Conservation (phyloP, 1,140 invertebrate genomes). For the Antheraea pernyi region DNA sequence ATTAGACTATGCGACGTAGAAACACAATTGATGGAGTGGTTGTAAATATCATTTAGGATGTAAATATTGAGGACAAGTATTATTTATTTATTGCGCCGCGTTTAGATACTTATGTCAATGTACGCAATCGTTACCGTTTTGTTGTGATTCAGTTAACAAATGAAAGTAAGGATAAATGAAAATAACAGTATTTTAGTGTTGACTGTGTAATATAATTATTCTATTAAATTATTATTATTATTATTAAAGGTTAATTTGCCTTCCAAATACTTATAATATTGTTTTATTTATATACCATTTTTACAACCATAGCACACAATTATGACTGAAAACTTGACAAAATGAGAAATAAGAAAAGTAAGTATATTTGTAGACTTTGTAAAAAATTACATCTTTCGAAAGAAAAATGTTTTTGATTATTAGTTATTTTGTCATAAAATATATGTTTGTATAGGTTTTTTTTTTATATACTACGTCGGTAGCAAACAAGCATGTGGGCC, state of each 20-base stretch:
- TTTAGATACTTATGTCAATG: slow-evolving; percentile 13
- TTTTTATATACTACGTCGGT: no score
- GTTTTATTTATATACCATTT: slow-evolving; percentile 41
- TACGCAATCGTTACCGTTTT: slow-evolving; percentile 40
- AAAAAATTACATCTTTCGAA: no score
- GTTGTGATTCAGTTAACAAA: slow-evolving; percentile 65
- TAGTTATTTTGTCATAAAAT: no score
- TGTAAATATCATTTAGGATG: slow-evolving; percentile 71
- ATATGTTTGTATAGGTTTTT: no score
- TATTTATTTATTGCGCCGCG: slow-evolving; percentile 39
- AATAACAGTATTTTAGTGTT: slow-evolving; percentile 73
- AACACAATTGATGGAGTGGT: slow-evolving; percentile 31
- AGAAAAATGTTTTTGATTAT: no score
- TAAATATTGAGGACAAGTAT: slow-evolving; percentile 71
- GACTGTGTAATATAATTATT: slow-evolving; percentile 70
- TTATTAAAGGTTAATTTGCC: slow-evolving; percentile 67
- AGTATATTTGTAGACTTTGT: no score
- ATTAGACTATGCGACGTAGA: slow-evolving; percentile 60
- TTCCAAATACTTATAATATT: slow-evolving; percentile 31
- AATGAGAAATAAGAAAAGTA: no score
- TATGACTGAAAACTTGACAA: no score
- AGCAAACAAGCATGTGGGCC: no score
- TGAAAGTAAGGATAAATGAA: slow-evolving; percentile 49
- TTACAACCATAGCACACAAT: no score
- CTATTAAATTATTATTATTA: slow-evolving; percentile 71